These are phyloP conservation scores for Plebejus anna DNA, from an alignment of 2,888 invertebrate species.

Conservation along the genomic window DNA sequence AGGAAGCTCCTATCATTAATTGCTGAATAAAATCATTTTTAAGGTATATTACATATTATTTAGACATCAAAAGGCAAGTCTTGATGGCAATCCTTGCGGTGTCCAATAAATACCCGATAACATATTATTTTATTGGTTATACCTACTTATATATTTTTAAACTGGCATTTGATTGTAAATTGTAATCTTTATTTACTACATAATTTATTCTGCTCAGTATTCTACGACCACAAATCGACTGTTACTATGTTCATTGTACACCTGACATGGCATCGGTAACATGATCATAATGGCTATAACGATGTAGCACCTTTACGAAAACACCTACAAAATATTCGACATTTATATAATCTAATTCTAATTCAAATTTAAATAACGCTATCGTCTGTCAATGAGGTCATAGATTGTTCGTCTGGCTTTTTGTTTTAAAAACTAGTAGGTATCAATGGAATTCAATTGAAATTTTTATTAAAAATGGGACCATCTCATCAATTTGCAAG, in stretches of 20 bases:
- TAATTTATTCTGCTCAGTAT: not conserved
- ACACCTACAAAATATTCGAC: constrained; percentile 23
- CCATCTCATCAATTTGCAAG: not conserved
- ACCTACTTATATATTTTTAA: no score
- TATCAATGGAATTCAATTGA: not conserved
- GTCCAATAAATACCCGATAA: no score
- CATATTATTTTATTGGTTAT: no score
- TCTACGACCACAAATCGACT: constrained; percentile 49
- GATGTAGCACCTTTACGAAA: constrained; percentile 23
- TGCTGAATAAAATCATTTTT: no score
- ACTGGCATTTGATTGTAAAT: no score
- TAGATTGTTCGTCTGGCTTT: not conserved
- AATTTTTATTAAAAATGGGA: not conserved
- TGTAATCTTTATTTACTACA: not conserved
- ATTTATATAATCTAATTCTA: constrained; percentile 25
- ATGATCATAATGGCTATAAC: constrained; percentile 30
- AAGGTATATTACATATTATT: no score
- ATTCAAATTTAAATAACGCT: constrained; percentile 23
- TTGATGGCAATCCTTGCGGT: no score
- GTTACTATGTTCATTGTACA: not conserved
- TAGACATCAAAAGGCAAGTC: no score
- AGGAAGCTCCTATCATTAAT: no score
- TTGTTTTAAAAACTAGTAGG: not conserved
- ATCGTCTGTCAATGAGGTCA: constrained; percentile 22
- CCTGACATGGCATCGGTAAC: constrained; percentile 25